These are phyloP conservation scores for Psilopsiagon aymara DNA, from an alignment of 2,113 vertebrate species.

Conservation along the genomic window DNA sequence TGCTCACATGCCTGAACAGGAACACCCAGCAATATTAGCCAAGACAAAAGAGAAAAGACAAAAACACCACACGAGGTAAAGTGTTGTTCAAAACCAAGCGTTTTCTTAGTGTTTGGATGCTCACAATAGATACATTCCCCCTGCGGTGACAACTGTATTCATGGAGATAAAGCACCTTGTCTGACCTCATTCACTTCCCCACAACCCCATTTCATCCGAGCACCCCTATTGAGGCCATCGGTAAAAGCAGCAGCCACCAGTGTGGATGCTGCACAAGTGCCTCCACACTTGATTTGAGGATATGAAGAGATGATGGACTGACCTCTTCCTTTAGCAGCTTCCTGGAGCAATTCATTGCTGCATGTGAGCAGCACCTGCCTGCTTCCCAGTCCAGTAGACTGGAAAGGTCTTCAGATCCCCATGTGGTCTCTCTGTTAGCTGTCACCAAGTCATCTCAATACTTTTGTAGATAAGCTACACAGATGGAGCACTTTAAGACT, in stretches of 20 bases:
- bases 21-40: not conserved
- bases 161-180: not conserved
- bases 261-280: not conserved
- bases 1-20: fast-evolving
- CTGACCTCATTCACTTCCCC: not conserved
- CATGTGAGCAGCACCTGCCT: not conserved
- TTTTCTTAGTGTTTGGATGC: not conserved
- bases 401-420: not conserved
- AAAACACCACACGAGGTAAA: fast-evolving
- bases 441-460: not conserved
- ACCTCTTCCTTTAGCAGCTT: not conserved
- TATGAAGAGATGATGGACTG: not conserved
- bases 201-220: not conserved
- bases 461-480: not conserved
- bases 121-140: not conserved
- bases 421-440: fast-evolving
- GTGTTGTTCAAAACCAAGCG: not conserved
- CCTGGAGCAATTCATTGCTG: fast-evolving
- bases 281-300: not conserved
- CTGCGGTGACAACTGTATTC: not conserved
- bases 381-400: not conserved
- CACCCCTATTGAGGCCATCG: fast-evolving
- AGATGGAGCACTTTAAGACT: not conserved
- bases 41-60: not conserved
- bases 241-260: not conserved